Base-by-base conservation (phyloP, 30 jellyfish, hydroid and myxozoan species). In the Aurelia coerulea region DNA sequence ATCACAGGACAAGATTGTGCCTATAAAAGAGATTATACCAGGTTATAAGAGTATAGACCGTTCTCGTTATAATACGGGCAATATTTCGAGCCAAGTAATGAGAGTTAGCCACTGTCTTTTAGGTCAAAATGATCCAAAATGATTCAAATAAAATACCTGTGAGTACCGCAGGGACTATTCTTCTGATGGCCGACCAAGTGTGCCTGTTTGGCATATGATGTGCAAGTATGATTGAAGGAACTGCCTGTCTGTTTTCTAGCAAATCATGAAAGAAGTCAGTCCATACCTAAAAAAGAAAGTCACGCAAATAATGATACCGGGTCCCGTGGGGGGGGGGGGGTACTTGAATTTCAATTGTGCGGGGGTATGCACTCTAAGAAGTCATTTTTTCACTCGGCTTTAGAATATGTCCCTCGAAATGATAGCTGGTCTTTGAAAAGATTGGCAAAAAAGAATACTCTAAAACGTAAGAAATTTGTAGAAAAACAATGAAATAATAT, bases 161-260 rank as follows among this genome's bases (percentile, higher is more conserved):
- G 5, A 91, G 82, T 6, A 86, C 90, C 1, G 97, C 65, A 2
- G 96, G 81, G 4, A 54, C 86, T 7, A 51, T 23, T 59, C 92
- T 39, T 34, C 97, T 67, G 42, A 85, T 51, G 42, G 88, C 74
- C 70, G 85, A 90, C 96, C 96, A 91, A 0, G 97, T 84, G 54
- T 78, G 83, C 4, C 93, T 81, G 71, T 91, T 91, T 18, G 97
- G 97, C 81, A 84, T 60, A 63, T 85, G 90, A 46, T 77, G 76
- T 1, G 97, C 93, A 31, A 91, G 74, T 68, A 91, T 84, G 15
- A 91, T 84, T 15, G 96, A 90, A 8, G 96, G 97, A 10, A 85
- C 68, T 2, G 85, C 56, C 37, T 70, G 87, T 33, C 73, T 69
- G 18, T 71, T 78, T 0, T 85, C 97, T 15, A 85, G 18, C 10